Conservation (phyloP, 2,888 invertebrate species). For the Cenopis cana region DNA sequence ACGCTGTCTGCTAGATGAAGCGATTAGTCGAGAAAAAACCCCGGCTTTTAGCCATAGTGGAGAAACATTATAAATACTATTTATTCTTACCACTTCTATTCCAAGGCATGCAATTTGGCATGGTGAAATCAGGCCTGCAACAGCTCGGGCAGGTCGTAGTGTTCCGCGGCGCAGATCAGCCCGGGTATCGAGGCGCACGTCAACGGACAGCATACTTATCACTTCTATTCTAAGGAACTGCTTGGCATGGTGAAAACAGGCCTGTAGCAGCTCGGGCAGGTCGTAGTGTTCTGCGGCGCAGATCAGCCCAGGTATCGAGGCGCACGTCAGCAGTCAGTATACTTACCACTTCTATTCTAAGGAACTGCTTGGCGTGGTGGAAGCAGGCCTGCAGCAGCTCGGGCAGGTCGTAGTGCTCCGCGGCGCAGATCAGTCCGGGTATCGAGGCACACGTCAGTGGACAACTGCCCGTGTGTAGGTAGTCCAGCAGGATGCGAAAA, state of each 20-base stretch:
- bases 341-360: conserved; percentile 94
- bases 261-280: conserved; percentile 95
- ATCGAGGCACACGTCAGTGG: conserved; percentile 96
- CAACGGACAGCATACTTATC: conserved; percentile 93
- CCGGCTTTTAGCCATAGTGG: no score
- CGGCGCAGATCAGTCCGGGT: conserved; percentile 96
- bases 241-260: conserved; percentile 98
- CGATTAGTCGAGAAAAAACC: no score
- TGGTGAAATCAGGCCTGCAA: conserved; percentile 98
- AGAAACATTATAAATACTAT: no score
- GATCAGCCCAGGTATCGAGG: conserved; percentile 95
- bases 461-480: conserved; percentile 96
- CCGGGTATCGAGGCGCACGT: conserved; percentile 97
- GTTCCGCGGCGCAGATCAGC: conserved; percentile 96
- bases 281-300: conserved; percentile 98
- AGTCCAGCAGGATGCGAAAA: conserved; percentile 95
- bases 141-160: conserved; percentile 96
- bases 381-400: conserved; percentile 97
- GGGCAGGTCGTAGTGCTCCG: conserved; percentile 97
- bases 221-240: conserved; percentile 96
- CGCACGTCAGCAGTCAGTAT: conserved; percentile 96
- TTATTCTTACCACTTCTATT: conserved; percentile 91
- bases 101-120: conserved; percentile 97
- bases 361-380: conserved; percentile 97
- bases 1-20: no score